Conservation (phyloP, 1,140 invertebrate genomes). For the Coelopa frigida region DNA sequence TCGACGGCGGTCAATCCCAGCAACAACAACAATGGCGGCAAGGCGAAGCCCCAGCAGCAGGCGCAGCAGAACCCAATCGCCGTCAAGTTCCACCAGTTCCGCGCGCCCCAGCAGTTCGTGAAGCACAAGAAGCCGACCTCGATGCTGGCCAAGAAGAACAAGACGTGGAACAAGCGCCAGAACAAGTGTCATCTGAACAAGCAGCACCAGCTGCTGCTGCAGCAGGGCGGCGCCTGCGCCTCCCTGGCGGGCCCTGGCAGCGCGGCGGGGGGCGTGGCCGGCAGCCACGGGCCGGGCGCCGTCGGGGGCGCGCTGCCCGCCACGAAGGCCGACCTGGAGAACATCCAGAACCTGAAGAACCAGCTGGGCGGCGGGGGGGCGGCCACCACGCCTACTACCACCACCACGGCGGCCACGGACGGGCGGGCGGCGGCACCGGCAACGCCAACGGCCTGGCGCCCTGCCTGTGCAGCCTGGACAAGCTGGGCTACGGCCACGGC, state of each 20-base stretch:
- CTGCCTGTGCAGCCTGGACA: constrained; percentile 10
- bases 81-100: constrained; percentile 33
- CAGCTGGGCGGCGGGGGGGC: constrained; percentile 16
- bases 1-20: constrained; percentile 13
- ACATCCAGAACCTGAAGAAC: constrained; percentile 42
- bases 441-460: constrained; percentile 5
- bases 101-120: constrained; percentile 32
- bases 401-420: neutral
- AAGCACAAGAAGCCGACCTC: constrained; percentile 11
- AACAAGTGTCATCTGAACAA: constrained; percentile 19
- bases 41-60: constrained; percentile 10
- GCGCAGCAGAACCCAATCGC: constrained; percentile 10
- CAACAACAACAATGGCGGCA: constrained; percentile 18
- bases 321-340: constrained; percentile 40
- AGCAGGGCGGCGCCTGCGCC: neutral
- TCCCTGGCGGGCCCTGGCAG: constrained; percentile 5
- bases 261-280: too few species aligned
- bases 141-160: constrained; percentile 26
- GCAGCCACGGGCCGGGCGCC: neutral
- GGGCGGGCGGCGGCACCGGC: neutral
- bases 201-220: constrained; percentile 11
- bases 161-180: constrained; percentile 37
- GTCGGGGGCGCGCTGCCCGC: neutral
- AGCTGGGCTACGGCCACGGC: constrained; percentile 25
- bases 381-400: neutral